Percentiles rank a stretch among this genome's conserved stretches.
These are phyloP conservation scores for Rhipidura dahli DNA, from an alignment of 2,113 vertebrate genomes.

Conservation along the genomic window DNA sequence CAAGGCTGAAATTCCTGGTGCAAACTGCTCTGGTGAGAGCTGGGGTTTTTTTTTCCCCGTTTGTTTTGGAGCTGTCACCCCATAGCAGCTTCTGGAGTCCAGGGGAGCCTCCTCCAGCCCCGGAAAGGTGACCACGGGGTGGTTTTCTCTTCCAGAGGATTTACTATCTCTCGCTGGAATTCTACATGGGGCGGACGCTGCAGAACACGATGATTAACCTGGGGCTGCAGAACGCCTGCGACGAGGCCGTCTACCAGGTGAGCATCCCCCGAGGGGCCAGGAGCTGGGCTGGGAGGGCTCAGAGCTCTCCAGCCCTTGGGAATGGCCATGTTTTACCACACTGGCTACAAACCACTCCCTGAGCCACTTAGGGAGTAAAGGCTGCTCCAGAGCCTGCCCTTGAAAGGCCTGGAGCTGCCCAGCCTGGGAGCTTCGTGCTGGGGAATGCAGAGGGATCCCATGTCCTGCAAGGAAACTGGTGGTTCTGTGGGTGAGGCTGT, in stretches of 20 bases:
- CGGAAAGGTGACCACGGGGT: not conserved
- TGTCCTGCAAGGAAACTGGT: not conserved
- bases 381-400: not conserved
- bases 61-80: not conserved
- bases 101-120: not conserved
- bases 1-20: not conserved
- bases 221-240: constrained; percentile 93
- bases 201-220: constrained; percentile 98
- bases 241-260: constrained; percentile 96
- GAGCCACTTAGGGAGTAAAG: fast-evolving
- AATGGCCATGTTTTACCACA: fast-evolving
- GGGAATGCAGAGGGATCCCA: not conserved
- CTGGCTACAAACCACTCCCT: not conserved
- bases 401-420: not conserved
- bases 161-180: constrained; percentile 96
- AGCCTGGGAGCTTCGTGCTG: not conserved
- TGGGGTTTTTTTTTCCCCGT: not conserved
- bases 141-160: constrained; percentile 78
- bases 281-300: fast-evolving
- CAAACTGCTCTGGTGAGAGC: not conserved
- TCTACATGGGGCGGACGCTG: constrained; percentile 93
- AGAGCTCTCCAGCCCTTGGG: fast-evolving
- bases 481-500: not conserved
- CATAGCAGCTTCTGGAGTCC: fast-evolving
- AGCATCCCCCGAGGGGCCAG: not conserved